Conservation (phyloP, 2,797 vertebrate species). For the Neosilurus hyrtlii region DNA sequence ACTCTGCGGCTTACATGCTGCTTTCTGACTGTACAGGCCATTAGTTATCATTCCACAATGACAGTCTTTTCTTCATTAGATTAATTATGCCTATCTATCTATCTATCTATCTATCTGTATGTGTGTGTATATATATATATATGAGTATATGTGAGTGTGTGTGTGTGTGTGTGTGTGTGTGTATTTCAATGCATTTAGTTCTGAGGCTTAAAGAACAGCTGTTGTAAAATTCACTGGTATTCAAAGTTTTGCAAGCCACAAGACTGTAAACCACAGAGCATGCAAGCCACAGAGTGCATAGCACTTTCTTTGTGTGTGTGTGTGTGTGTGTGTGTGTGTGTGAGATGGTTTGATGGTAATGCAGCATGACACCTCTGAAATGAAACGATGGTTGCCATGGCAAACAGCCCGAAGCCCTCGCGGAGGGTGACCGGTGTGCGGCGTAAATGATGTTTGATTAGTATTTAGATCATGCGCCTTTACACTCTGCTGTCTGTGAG, state of each 20-base stretch:
- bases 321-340: slow-evolving; percentile 33
- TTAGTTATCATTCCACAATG: slow-evolving; percentile 32
- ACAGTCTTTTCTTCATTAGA: slow-evolving; percentile 18
- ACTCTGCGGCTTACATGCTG: slow-evolving; percentile 33
- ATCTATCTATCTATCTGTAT: slow-evolving; percentile 13
- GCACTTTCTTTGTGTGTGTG: slow-evolving; percentile 35
- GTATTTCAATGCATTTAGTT: background rate
- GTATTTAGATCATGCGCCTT: slow-evolving; percentile 96
- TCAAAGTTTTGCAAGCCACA: slow-evolving; percentile 19
- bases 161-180: background rate
- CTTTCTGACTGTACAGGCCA: slow-evolving; percentile 19
- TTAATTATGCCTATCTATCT: slow-evolving; percentile 13
- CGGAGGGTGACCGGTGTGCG: slow-evolving; percentile 91
- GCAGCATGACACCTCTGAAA: slow-evolving; percentile 99
- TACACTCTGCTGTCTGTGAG: slow-evolving; percentile 60
- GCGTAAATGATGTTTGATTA: slow-evolving; percentile 99
- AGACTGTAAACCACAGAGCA: no score
- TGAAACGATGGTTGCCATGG: slow-evolving; percentile 99
- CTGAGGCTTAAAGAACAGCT: background rate
- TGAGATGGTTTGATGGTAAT: slow-evolving; percentile 89
- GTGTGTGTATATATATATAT: background rate
- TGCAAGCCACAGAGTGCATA: slow-evolving; percentile 17
- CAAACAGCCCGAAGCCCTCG: slow-evolving; percentile 88
- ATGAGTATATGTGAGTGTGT: background rate
- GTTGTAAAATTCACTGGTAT: slow-evolving; percentile 12